phyloP scores from a whole-genome alignment of 2,888 invertebrate species.

The Lordiphosa andalusiaca region DNA sequence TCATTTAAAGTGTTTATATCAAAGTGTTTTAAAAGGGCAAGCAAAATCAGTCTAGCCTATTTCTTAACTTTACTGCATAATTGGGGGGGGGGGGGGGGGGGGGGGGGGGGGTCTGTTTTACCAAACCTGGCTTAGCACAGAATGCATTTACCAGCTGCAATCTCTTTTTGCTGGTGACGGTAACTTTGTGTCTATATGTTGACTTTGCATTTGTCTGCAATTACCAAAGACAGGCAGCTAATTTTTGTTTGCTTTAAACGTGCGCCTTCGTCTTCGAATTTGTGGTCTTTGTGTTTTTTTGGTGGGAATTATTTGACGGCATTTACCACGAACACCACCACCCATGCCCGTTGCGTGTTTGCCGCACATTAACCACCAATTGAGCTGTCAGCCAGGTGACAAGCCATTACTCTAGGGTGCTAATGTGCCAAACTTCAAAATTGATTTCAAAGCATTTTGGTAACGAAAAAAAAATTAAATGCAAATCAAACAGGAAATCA shows the following conservation, averaged over 20 bases:
- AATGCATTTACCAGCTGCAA: no score
- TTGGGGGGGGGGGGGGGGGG: no score
- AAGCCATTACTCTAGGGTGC: conserved; percentile 48
- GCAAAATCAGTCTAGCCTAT: no score
- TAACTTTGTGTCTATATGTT: conserved; percentile 6
- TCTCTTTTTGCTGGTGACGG: conserved; percentile 20
- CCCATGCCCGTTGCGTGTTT: conserved; percentile 52
- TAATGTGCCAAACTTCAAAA: conserved; percentile 22
- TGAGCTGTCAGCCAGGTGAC: conserved; percentile 60
- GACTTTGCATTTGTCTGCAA: conserved; percentile 43
- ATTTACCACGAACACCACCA: conserved; percentile 25
- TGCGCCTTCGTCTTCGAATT: conserved; percentile 45
- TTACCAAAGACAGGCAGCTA: conserved; percentile 71
- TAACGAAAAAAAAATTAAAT: conserved; percentile 23
- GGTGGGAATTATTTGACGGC: conserved; percentile 60
- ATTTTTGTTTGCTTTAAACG: conserved; percentile 66
- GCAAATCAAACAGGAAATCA: conserved; percentile 60
- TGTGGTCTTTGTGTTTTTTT: conserved; percentile 16
- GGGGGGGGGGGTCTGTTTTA: no score
- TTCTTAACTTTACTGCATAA: no score
- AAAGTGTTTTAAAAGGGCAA: no score
- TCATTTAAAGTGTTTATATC: no score
- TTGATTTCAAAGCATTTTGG: conserved; percentile 1
- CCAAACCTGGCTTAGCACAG: no score
- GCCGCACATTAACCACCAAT: conserved; percentile 55